Percentiles rank a stretch among this genome's conserved stretches.
These are phyloP conservation scores for Apantesis nais DNA, from an alignment of 2,888 invertebrate genomes.

Conservation along the genomic window DNA sequence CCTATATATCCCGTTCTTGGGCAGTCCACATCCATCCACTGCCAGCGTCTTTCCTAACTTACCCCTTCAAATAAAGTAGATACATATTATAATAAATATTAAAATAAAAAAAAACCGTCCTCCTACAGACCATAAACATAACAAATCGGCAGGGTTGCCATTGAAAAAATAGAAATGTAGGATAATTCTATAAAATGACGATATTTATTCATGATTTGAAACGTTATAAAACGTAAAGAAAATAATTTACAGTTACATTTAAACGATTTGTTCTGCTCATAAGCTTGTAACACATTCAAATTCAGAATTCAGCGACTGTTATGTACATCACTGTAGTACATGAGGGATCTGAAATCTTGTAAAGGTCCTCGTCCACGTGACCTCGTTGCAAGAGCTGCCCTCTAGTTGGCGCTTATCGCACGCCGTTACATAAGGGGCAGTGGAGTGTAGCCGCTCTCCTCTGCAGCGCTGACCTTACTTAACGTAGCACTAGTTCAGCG, in stretches of 20 bases:
- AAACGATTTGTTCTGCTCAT: slow-evolving; percentile 7
- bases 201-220: too few relatives aligned
- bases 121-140: too few relatives aligned
- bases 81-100: too few relatives aligned
- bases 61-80: too few relatives aligned
- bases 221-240: too few relatives aligned
- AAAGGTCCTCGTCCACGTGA: slow-evolving; percentile 29
- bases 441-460: slow-evolving; percentile 46
- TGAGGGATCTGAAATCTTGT: slow-evolving; percentile 1
- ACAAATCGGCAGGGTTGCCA: too few relatives aligned
- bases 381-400: slow-evolving; percentile 45
- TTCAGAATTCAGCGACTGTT: slow-evolving; percentile 17
- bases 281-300: not conserved
- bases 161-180: too few relatives aligned
- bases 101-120: too few relatives aligned
- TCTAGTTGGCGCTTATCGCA: slow-evolving; percentile 39
- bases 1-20: too few relatives aligned
- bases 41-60: not conserved
- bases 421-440: slow-evolving; percentile 60
- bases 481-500: slow-evolving; percentile 65
- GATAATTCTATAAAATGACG: too few relatives aligned
- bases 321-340: slow-evolving; percentile 20
- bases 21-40: not conserved
- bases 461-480: slow-evolving; percentile 71
- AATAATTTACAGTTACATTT: not conserved